These are phyloP conservation scores for Scopus umbretta DNA, from an alignment of 2,113 vertebrate species.

Conservation along the genomic window DNA sequence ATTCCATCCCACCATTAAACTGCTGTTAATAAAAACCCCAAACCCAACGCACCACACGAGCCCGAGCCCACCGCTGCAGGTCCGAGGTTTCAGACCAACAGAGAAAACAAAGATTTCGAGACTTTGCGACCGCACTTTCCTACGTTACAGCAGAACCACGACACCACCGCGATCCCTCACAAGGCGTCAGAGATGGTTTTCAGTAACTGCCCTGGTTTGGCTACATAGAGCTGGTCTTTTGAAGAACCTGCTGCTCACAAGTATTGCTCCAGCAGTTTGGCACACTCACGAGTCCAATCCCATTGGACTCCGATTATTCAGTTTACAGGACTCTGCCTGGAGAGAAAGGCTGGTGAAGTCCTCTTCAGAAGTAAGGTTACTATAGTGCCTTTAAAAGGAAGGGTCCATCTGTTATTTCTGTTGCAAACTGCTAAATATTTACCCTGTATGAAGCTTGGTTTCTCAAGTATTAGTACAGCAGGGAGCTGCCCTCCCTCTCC, in stretches of 20 bases:
- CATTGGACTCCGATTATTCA: not conserved
- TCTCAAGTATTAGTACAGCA: not conserved
- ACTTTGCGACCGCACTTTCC: not conserved
- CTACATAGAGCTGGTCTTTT: constrained; percentile 32
- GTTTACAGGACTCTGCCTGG: not conserved
- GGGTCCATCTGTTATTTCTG: not conserved
- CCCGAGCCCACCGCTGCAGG: not conserved
- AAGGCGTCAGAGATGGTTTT: not conserved
- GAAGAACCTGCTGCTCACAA: not conserved
- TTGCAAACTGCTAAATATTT: not conserved
- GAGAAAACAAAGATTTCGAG: not conserved
- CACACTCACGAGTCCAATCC: not conserved
- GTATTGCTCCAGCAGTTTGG: constrained; percentile 58
- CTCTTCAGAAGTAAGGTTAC: not conserved
- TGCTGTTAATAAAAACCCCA: not conserved
- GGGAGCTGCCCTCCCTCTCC: not conserved
- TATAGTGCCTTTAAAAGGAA: not conserved
- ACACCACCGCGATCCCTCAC: not conserved
- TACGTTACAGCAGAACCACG: not conserved
- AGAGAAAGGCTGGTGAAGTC: not conserved
- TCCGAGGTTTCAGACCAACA: not conserved
- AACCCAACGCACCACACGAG: not conserved
- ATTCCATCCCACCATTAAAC: constrained; percentile 40
- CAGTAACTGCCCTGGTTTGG: not conserved
- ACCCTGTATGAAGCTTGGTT: not conserved